Evolutionary conservation across 2,113 vertebrate genomes (phyloP).

Genomic region (Syngnathus typhle): DNA sequence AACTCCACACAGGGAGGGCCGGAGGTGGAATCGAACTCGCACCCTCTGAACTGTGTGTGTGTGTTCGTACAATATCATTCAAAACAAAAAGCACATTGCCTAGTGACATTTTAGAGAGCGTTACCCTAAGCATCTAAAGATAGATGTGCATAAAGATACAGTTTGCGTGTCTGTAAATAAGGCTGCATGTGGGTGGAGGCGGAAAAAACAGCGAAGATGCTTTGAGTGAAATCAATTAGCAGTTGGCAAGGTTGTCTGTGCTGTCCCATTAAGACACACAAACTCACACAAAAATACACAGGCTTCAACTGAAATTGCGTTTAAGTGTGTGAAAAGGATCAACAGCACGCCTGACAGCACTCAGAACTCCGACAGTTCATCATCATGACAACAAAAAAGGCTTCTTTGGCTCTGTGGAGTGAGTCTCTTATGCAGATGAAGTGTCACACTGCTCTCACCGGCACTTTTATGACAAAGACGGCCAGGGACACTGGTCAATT

Average conservation of each 20-base stretch:
- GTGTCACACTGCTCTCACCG: slow-evolving; percentile 1
- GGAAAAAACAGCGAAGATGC: background rate
- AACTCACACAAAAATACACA: background rate
- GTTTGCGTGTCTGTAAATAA: background rate
- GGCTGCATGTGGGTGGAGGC: slow-evolving; percentile 7
- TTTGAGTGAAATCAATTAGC: slow-evolving; percentile 31
- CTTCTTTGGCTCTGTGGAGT: slow-evolving; percentile 10
- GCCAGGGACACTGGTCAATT: background rate
- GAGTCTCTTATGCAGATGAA: slow-evolving; percentile 9
- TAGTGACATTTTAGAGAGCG: background rate
- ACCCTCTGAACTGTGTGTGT: too few relatives aligned
- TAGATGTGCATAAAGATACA: background rate
- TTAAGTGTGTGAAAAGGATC: slow-evolving; percentile 30
- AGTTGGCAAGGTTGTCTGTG: slow-evolving; percentile 32
- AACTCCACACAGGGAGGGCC: too few relatives aligned
- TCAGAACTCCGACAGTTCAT: slow-evolving; percentile 16
- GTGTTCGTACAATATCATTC: background rate
- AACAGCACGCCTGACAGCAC: slow-evolving; percentile 23
- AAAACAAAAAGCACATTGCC: background rate
- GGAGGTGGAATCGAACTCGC: too few relatives aligned
- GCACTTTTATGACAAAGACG: background rate
- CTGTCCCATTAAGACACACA: slow-evolving; percentile 6
- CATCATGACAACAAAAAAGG: slow-evolving; percentile 13
- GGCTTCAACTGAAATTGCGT: slow-evolving; percentile 5
- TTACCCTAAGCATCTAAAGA: background rate